Evolutionary conservation across 2,113 vertebrate genomes (phyloP).

Genomic region (Nothobranchius furzeri): DNA sequence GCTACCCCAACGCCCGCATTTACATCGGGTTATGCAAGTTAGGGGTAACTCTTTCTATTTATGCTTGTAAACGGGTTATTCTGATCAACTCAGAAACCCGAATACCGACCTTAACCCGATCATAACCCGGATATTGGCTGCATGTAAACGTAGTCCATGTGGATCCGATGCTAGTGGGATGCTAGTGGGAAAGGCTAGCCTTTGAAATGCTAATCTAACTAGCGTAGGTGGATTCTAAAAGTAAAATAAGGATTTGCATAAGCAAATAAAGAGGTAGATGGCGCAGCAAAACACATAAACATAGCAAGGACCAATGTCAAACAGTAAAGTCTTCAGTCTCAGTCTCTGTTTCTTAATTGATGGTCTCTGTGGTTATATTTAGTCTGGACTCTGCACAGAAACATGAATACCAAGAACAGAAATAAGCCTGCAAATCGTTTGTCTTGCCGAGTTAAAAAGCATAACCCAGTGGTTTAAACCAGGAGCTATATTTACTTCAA

Average conservation of each 20-base stretch:
- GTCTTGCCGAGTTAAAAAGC: background rate
- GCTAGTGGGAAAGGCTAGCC: background rate
- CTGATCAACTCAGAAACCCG: too few species aligned
- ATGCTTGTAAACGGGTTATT: too few species aligned
- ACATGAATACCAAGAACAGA: slow-evolving; percentile 33
- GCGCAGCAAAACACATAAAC: slow-evolving; percentile 3
- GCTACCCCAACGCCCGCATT: too few species aligned
- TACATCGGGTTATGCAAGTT: too few species aligned
- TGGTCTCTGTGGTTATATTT: slow-evolving; percentile 59
- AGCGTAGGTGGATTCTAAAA: background rate
- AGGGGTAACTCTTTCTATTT: too few species aligned
- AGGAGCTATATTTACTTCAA: background rate
- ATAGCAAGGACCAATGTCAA: background rate
- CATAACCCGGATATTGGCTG: too few species aligned
- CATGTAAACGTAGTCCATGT: too few species aligned
- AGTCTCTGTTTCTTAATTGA: slow-evolving; percentile 50
- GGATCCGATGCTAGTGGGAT: too few species aligned
- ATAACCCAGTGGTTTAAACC: slow-evolving; percentile 7
- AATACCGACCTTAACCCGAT: too few species aligned
- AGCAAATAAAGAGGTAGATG: slow-evolving; percentile 37
- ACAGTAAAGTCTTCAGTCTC: slow-evolving; percentile 21
- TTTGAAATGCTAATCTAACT: slow-evolving; percentile 4
- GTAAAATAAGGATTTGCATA: slow-evolving; percentile 33
- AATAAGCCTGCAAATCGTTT: slow-evolving; percentile 24
- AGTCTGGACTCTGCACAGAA: slow-evolving; percentile 47